Evolutionary conservation across 2,113 vertebrate species (phyloP).

Genomic region (Dicerorhinus sumatrensis): DNA sequence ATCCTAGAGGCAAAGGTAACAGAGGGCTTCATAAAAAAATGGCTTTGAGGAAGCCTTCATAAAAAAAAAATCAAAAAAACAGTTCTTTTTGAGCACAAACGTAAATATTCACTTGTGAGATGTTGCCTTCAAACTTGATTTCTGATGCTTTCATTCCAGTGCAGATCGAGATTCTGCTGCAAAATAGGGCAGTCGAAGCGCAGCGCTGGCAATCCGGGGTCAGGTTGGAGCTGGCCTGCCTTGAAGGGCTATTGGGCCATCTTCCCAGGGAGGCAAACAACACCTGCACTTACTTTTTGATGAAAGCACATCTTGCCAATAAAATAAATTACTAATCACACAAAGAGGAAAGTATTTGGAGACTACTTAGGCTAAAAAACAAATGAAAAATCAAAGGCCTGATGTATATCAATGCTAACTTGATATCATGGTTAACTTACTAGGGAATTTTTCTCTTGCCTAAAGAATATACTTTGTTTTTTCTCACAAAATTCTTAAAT

Average conservation of each 20-base stretch:
- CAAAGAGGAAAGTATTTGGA: not conserved
- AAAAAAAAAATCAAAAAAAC: not conserved
- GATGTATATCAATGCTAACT: not conserved
- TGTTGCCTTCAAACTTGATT: not conserved
- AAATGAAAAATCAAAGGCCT: not conserved
- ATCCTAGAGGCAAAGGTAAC: not conserved
- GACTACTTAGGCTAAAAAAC: not conserved
- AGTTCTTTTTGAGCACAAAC: not conserved
- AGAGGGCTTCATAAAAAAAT: not conserved
- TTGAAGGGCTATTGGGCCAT: fast-evolving
- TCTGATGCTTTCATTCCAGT: not conserved
- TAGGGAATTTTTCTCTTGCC: not conserved
- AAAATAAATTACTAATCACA: not conserved
- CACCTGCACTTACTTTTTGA: not conserved
- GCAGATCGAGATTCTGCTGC: not conserved
- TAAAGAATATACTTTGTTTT: not conserved
- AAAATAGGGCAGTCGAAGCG: fast-evolving
- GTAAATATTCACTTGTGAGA: not conserved
- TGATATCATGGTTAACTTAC: not conserved
- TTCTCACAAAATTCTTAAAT: not conserved
- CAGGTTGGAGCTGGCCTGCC: fast-evolving
- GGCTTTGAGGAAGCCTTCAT: not conserved
- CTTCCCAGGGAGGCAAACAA: not conserved
- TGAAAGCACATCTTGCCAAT: not conserved
- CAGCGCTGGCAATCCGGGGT: not conserved